Percentiles rank a stretch among this genome's conserved stretches.
These are phyloP conservation scores for Apotomis betuletana DNA, from an alignment of 2,888 invertebrate genomes.

Conservation along the genomic window DNA sequence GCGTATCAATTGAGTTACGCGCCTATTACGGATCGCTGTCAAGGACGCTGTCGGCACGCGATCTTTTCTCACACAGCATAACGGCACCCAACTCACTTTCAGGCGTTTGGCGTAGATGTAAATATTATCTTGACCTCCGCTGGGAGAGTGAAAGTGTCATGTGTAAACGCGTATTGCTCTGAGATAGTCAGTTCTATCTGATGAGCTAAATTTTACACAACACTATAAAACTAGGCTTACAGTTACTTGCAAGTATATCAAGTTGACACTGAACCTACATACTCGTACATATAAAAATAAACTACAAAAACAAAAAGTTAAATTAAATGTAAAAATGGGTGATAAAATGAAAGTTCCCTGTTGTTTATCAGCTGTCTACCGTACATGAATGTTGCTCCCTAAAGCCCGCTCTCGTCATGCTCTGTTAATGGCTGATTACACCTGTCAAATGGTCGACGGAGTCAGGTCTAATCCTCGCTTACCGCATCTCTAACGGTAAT, in stretches of 20 bases:
- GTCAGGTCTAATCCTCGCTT: background rate
- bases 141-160: constrained; percentile 9
- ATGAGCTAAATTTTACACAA: background rate
- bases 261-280: no score
- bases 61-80: constrained; percentile 15
- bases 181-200: background rate
- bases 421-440: no score
- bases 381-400: no score
- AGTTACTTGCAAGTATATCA: no score
- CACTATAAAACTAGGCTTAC: no score
- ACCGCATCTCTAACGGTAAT: constrained; percentile 42
- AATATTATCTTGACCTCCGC: constrained; percentile 3
- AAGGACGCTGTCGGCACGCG: constrained; percentile 31
- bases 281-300: no score
- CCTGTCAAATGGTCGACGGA: no score
- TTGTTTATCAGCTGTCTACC: no score
- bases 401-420: no score
- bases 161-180: background rate
- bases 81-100: constrained; percentile 12
- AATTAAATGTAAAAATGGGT: no score
- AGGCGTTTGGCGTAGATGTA: constrained; percentile 1
- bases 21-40: constrained; percentile 25
- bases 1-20: constrained; percentile 29
- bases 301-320: no score
- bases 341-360: no score